A percentile compares a stretch with the other conserved stretches of the same genome.
phyloP scores from a whole-genome alignment of 2,888 invertebrate genomes.

The Hirtodrosophila duncani region DNA sequence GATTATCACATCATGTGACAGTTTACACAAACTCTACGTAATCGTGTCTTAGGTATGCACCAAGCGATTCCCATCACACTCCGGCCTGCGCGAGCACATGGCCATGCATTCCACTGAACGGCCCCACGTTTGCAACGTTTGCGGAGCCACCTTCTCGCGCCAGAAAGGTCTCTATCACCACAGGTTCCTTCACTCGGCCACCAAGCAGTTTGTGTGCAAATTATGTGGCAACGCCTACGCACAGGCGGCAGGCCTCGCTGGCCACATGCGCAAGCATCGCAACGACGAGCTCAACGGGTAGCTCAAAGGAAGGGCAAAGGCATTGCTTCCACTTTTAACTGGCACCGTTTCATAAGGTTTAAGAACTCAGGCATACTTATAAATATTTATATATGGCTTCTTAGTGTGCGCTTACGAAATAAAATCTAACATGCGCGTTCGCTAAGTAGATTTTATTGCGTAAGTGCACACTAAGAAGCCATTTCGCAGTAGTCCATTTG shows the following conservation, averaged over 20 bases:
- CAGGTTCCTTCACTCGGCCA: conserved; percentile 65
- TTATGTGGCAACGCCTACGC: conserved; percentile 72
- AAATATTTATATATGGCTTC: too few species aligned
- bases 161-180: conserved; percentile 72
- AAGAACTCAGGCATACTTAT: conserved; percentile 32
- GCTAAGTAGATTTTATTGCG: too few species aligned
- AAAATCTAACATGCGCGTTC: too few species aligned
- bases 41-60: conserved; percentile 57
- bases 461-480: too few species aligned
- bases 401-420: too few species aligned
- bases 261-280: conserved; percentile 75
- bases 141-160: conserved; percentile 68
- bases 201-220: conserved; percentile 74
- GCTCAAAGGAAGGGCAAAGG: background rate
- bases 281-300: conserved; percentile 47
- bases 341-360: conserved; percentile 8
- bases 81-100: conserved; percentile 67
- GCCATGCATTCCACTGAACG: conserved; percentile 73
- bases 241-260: conserved; percentile 75
- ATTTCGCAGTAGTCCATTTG: too few species aligned
- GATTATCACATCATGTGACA: too few species aligned
- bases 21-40: too few species aligned
- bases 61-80: conserved; percentile 66
- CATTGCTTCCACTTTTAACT: background rate
- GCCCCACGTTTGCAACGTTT: conserved; percentile 63